A percentile compares a stretch with the other conserved stretches of the same genome.
Evolutionary conservation across 1,140 invertebrate genomes (phyloP).

Genomic region (Periplaneta americana): DNA sequence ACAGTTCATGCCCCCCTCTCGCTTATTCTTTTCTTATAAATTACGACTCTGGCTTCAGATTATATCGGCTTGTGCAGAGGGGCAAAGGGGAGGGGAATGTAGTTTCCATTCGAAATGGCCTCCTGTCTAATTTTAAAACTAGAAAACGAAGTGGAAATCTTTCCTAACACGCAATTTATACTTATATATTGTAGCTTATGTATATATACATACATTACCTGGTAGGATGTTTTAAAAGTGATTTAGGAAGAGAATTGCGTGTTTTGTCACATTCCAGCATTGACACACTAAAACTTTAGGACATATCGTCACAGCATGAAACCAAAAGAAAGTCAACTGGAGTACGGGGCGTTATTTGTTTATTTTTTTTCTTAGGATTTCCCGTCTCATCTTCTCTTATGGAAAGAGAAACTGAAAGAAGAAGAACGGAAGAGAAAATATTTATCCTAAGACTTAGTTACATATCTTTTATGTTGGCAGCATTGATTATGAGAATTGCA

Average conservation of each 20-base stretch:
- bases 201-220: background rate
- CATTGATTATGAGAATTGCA: background rate
- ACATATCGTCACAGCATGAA: background rate
- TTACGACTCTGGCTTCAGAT: background rate
- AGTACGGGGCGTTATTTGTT: background rate
- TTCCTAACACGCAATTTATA: background rate
- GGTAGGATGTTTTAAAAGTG: background rate
- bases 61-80: background rate
- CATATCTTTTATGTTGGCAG: background rate
- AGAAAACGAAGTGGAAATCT: background rate
- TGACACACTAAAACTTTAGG: background rate
- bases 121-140: background rate
- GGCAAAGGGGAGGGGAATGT: too few relatives aligned
- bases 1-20: background rate
- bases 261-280: background rate
- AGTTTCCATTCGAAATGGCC: background rate
- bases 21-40: background rate
- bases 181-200: too few relatives aligned
- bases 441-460: background rate
- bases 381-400: background rate
- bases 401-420: background rate
- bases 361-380: too few relatives aligned
- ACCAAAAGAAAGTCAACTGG: background rate
- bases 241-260: background rate
- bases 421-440: background rate